phyloP scores from a whole-genome alignment of 2,888 invertebrate species.

The Plagiodera versicolora region DNA sequence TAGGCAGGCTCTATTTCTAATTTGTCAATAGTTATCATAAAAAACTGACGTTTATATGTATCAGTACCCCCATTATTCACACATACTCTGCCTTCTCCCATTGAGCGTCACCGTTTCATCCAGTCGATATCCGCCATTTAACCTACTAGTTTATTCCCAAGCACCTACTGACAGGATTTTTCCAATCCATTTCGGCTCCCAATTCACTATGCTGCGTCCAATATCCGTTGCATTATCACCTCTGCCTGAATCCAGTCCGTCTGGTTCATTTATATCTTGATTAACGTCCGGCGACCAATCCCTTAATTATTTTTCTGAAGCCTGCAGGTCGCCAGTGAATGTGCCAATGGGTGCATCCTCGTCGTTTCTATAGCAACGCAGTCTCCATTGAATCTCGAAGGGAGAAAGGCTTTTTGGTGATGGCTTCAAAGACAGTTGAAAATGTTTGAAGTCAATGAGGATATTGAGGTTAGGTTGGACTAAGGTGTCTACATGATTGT shows the following conservation, averaged over 20 bases:
- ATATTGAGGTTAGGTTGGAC: too few relatives aligned
- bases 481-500: too few relatives aligned
- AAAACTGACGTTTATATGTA: too few relatives aligned
- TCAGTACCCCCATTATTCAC: too few relatives aligned
- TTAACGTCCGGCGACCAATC: conserved; percentile 7
- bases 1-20: too few relatives aligned
- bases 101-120: too few relatives aligned
- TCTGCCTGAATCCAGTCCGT: neutral
- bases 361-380: neutral
- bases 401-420: neutral
- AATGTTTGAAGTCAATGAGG: too few relatives aligned
- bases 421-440: neutral
- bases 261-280: conserved; percentile 2
- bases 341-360: neutral
- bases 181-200: neutral
- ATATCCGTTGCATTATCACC: neutral
- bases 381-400: neutral
- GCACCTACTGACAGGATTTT: neutral
- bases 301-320: conserved; percentile 13
- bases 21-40: too few relatives aligned
- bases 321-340: conserved; percentile 5
- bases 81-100: too few relatives aligned
- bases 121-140: too few relatives aligned
- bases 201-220: neutral
- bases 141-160: neutral